Evolutionary conservation across 2,113 vertebrate species (phyloP).

Genomic region (Tachysurus fulvidraco): DNA sequence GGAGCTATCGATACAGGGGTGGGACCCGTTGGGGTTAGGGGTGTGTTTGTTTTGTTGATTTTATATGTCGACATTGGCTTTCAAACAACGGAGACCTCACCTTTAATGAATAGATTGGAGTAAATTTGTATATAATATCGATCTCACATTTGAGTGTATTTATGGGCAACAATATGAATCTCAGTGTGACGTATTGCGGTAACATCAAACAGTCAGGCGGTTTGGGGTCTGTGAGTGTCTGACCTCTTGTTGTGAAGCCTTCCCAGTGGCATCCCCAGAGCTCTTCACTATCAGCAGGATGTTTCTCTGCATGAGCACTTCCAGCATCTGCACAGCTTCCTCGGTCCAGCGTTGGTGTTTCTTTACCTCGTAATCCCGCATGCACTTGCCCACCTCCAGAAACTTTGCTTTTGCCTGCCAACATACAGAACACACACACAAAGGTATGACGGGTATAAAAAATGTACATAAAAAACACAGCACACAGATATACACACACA

Average conservation of each 20-base stretch:
- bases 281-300: conserved; percentile 69
- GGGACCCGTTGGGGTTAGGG: no score
- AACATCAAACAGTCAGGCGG: not conserved
- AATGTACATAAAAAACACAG: no score
- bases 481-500: not conserved
- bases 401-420: conserved; percentile 81
- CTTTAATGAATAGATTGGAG: not conserved
- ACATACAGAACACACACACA: not conserved
- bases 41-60: no score
- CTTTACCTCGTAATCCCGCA: conserved; percentile 78
- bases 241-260: conserved; percentile 55
- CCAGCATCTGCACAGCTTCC: conserved; percentile 67
- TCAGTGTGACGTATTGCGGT: not conserved
- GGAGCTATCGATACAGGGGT: no score
- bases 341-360: conserved; percentile 77
- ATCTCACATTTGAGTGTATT: not conserved
- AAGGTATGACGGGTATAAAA: no score
- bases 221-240: not conserved
- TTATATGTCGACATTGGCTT: no score
- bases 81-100: no score
- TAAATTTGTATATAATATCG: not conserved
- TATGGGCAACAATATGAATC: not conserved
- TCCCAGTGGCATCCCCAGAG: conserved; percentile 12
- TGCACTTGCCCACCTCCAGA: conserved; percentile 70
- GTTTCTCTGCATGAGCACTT: conserved; percentile 75